Evolutionary conservation across 2,797 vertebrate species (phyloP).

Genomic region (Ceryle rudis): DNA sequence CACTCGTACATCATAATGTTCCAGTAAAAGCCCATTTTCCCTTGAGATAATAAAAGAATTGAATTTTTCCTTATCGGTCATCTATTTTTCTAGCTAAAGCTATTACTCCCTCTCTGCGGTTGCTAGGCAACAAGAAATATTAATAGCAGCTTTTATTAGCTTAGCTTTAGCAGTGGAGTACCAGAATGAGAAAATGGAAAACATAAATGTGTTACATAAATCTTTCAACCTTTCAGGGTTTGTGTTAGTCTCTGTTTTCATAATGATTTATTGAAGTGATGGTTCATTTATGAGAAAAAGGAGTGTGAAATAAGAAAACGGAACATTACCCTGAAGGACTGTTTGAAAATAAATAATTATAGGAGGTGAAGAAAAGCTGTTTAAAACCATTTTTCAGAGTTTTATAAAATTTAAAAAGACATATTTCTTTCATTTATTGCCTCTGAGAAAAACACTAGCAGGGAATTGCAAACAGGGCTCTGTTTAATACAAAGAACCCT

Average conservation of each 20-base stretch:
- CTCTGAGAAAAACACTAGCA: constrained; percentile 70
- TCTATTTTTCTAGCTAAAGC: constrained; percentile 99
- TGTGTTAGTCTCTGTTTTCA: constrained; percentile 98
- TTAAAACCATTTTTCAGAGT: constrained; percentile 88
- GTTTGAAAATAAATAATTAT: constrained; percentile 99
- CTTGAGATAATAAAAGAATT: constrained; percentile 99
- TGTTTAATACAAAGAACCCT: constrained; percentile 53
- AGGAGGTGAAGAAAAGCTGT: constrained; percentile 93
- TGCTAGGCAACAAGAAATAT: constrained; percentile 99
- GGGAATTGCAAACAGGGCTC: constrained; percentile 51
- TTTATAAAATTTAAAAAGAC: constrained; percentile 85
- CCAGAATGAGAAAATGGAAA: constrained; percentile 99
- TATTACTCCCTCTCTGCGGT: constrained; percentile 99
- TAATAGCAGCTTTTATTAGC: constrained; percentile 99
- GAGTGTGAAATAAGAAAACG: constrained; percentile 97
- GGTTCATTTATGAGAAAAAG: constrained; percentile 99
- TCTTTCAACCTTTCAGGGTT: constrained; percentile 98
- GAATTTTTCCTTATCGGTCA: constrained; percentile 99
- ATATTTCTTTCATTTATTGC: constrained; percentile 81
- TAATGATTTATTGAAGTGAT: constrained; percentile 98
- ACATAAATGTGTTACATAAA: constrained; percentile 99
- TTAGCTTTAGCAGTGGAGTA: constrained; percentile 98
- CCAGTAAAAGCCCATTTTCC: constrained; percentile 99
- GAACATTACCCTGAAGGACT: constrained; percentile 98
- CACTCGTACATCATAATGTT: constrained; percentile 98